Evolutionary conservation across 2,113 vertebrate genomes (phyloP), one percentile per base, ranked within the genome.

Genomic region (Lophochroa leadbeateri): DNA sequence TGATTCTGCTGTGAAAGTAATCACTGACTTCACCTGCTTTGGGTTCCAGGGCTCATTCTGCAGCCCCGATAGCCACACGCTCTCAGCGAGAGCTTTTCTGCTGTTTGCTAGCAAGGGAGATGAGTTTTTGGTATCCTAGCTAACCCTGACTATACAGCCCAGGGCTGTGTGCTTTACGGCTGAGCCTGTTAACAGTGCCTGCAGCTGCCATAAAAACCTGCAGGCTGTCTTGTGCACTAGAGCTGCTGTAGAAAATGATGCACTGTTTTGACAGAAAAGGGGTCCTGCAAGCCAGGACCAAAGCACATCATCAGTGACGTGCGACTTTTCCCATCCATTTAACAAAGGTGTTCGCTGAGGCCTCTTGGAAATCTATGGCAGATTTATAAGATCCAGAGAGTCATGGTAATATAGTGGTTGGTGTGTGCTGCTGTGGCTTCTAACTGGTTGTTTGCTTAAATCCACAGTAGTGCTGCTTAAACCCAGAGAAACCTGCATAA

Each of bases 201-300:
- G 92, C 94, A 92, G 87, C 89, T 93, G 92, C 58, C 94, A 76
- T 0, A 79, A 79, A 86, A 88, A 84, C 84, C 91, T 95, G 86
- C 72, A 68, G 85, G 85, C 93, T 95, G 94, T 57, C 88, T 90
- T 76, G 86, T 92, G 83, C 64, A 10, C 90, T 92, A 29, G 76
- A 65, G 80, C 82, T 72, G 78, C 86, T 83, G 75, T 2, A 35
- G 86, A 80, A 91, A 87, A 84, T 12, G 81, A 69, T 78, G 80
- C 77, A 95, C 76, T 84, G 55, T 52, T 93, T 76, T 92, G 94
- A 88, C 91, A 95, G 80, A 37, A 88, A 88, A 76, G 61, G 61
- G 28, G 33, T 69, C 44, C 77, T 88, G 76, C 65, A 57, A 94
- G 72, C 79, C 79, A 86, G 90, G 65, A 86, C 63, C 46, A 79